Base-by-base conservation (phyloP, 92 coral and sea anemone species). In the Zoanthus sansibaricus region DNA sequence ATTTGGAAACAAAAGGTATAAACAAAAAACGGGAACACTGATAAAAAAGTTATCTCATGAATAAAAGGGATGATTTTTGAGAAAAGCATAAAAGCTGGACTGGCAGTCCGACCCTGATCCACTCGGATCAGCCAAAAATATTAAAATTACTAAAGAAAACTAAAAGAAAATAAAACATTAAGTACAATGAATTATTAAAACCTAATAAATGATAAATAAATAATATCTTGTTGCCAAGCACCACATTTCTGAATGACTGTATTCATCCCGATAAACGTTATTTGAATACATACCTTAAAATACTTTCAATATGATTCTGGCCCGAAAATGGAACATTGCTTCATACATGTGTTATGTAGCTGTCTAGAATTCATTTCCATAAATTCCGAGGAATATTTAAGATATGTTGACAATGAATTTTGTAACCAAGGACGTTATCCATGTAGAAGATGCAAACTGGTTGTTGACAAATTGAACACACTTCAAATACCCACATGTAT, bases 381-480 rank as follows among this genome's bases (percentile, higher is more conserved):
- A 25, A 25, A 25, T 25, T 16, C 31, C 18, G 10, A 15, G 94
- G 96, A 71, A 93, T 91, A 25, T 25, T 25, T 25, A 25, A 25
- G 25, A 25, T 25, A 25, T 25, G 25, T 25, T 25, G 25, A 25
- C 25, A 25, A 25, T 25, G 25, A 25, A 30, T 86, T 93, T 11
- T 30, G 88, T 1, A 88, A 91, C 54, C 92, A 91, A 18, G 91
- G 96, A 9, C 90, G 80, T 79, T 90, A 92, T 88, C 87, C 86
- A 14, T 93, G 96, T 77, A 86, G 96, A 25, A 12, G 92, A 75
- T 93, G 93, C 31, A 93, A 48, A 9, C 52, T 48, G 9, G 88
- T 66, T 48, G 52, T 48, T 25, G 25, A 48, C 52, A 5, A 9
- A 5, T 48, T 48, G 52, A 5, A 48, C 6, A 48, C 52, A 48